phyloP scores from a whole-genome alignment of 2,888 invertebrate species.

The Megastigmus dorsalis region DNA sequence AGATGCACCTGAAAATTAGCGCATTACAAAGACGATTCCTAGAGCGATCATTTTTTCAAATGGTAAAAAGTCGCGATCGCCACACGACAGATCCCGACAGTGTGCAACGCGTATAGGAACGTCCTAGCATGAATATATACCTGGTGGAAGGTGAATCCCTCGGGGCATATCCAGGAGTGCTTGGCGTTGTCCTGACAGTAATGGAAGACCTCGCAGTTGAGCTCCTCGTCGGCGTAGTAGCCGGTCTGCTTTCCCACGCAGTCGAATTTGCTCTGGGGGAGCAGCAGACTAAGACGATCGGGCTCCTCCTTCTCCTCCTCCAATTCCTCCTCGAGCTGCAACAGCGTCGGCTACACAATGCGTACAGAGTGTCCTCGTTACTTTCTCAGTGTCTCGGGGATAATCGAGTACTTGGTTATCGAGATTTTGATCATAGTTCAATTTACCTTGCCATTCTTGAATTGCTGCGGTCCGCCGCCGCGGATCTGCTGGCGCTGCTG shows the following conservation, averaged over 20 bases:
- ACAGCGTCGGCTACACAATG: too few relatives aligned
- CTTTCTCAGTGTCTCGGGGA: too few relatives aligned
- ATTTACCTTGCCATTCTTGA: slow-evolving; percentile 56
- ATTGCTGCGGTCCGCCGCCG: slow-evolving; percentile 59
- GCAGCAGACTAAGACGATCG: slow-evolving; percentile 85
- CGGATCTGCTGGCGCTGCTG: slow-evolving; percentile 59
- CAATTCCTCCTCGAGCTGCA: slow-evolving; percentile 75
- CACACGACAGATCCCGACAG: too few relatives aligned
- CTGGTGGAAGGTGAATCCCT: slow-evolving; percentile 92
- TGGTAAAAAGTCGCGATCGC: too few relatives aligned
- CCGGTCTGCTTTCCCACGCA: slow-evolving; percentile 89
- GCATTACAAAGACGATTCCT: not conserved
- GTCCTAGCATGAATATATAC: too few relatives aligned
- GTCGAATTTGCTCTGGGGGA: slow-evolving; percentile 89
- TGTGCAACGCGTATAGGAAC: too few relatives aligned
- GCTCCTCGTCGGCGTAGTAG: slow-evolving; percentile 92
- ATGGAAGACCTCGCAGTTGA: slow-evolving; percentile 94
- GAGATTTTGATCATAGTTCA: too few relatives aligned
- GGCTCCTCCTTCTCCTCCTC: slow-evolving; percentile 89
- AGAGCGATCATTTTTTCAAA: not conserved
- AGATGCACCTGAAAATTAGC: slow-evolving; percentile 83
- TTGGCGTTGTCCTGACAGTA: slow-evolving; percentile 93
- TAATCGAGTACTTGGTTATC: too few relatives aligned
- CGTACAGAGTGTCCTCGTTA: too few relatives aligned
- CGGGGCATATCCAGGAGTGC: slow-evolving; percentile 95